Evolutionary conservation across 1,140 invertebrate genomes (phyloP), one percentile per base, ranked within the genome.

Genomic region (Meloidogyne floridensis): DNA sequence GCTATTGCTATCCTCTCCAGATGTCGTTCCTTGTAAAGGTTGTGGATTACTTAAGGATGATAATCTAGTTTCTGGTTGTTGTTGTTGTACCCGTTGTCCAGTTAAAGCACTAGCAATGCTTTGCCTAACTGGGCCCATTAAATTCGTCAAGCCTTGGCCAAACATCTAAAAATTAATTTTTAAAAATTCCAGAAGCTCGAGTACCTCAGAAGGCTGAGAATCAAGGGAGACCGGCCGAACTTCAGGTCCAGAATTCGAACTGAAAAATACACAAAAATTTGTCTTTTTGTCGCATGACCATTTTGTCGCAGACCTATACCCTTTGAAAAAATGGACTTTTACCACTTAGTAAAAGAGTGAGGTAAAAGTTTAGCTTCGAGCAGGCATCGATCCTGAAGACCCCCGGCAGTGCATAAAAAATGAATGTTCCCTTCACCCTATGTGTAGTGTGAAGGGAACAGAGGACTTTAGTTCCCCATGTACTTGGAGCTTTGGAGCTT

Each of bases 121-220:
- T 59, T 87, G 81, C 7, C 69, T 76, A 2, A 84, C 82, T 7
- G 86, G 86, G 13, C 88, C 75, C 75, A 87, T 71, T 73, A 86
- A 72, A 72, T 86, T 86, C 11, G 85, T 86, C 15, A 86, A 18
- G 15, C 72, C 54, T 71, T 86, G 85, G 56, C 85, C 86, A 72
- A 86, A 18, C 65, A 86, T 47, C 72, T 87, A 72, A 15, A 56
- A 86, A 20, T 47, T 75, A 72, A 15, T 32, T 32, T 32, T 32
- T 3, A 18, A 51, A 75, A 75, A 75, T 56, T 53, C 0, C 15
- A 4, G 32, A 75, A 15, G 9, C 11, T 73, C 10, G 9, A 72
- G 18, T 43, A 80, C 80, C 80, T 80, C 80, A 10, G 76, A 80
- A 54, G 80, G 80, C 3, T 76, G 72, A 15, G 76, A 72, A 80